Evolutionary conservation across 1,140 invertebrate species (phyloP).

Genomic region (Oncopodura yosiiana): DNA sequence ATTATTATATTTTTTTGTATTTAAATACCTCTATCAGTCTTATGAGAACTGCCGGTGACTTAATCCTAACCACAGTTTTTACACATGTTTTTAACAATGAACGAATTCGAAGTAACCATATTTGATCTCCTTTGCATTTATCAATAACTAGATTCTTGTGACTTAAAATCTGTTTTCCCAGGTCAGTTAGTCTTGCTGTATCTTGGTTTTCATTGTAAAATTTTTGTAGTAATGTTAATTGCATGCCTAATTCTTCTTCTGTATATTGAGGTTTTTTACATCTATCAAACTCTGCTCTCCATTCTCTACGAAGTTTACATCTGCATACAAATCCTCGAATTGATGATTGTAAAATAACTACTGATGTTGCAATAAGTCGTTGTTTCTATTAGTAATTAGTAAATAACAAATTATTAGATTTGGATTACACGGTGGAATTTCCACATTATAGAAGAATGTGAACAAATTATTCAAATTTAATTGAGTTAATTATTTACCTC

Average conservation of each 20-base stretch:
- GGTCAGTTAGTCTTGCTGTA: neutral
- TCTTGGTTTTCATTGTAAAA: conserved; percentile 3
- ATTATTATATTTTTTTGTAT: neutral
- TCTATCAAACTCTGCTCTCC: neutral
- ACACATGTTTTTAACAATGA: neutral
- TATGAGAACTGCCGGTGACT: neutral
- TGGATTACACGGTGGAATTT: neutral
- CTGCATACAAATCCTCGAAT: conserved; percentile 52
- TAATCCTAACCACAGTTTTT: neutral
- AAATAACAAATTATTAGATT: conserved; percentile 6
- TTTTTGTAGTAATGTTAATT: conserved; percentile 5
- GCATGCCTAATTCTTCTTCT: neutral
- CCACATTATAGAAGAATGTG: neutral
- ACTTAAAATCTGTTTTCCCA: neutral
- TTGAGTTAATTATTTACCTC: conserved; percentile 50
- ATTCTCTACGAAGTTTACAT: neutral
- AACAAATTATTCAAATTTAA: neutral
- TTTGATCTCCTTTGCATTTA: neutral
- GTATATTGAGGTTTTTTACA: neutral
- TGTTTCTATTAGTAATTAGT: conserved; percentile 48
- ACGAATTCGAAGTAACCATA: neutral
- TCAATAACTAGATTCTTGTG: neutral
- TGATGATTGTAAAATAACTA: conserved; percentile 65
- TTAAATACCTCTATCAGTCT: conserved; percentile 8
- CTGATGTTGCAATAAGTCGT: conserved; percentile 54